phyloP scores from a whole-genome alignment of 2,797 vertebrate species.

The Sebastes umbrosus region DNA sequence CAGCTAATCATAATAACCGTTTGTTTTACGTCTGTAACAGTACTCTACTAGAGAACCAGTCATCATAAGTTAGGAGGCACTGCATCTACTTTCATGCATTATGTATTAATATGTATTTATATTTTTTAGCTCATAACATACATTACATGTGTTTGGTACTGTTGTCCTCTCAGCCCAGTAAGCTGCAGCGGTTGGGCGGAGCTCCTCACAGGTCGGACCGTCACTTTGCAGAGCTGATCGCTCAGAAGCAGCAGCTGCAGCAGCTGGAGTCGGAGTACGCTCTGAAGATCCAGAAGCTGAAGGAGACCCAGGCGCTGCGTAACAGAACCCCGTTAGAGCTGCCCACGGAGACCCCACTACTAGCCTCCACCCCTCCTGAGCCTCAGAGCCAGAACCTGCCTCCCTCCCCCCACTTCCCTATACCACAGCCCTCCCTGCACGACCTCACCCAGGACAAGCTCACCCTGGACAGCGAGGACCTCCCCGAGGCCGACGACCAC shows the following conservation, averaged over 20 bases:
- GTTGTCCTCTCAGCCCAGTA: constrained; percentile 78
- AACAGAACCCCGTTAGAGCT: constrained; percentile 68
- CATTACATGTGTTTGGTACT: too few species aligned
- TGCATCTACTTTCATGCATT: too few species aligned
- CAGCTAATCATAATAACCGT: too few species aligned
- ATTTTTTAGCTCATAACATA: too few species aligned
- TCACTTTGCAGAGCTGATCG: constrained; percentile 91
- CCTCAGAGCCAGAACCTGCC: constrained; percentile 65
- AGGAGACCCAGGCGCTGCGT: constrained; percentile 89
- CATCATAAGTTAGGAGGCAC: too few species aligned
- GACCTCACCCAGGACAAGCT: constrained; percentile 98
- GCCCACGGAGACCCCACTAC: neutral
- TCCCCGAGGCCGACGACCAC: constrained; percentile 83
- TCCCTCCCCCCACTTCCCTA: constrained; percentile 73
- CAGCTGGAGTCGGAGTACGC: constrained; percentile 95
- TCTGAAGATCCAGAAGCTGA: constrained; percentile 94
- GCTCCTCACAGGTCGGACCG: constrained; percentile 81
- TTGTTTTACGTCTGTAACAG: too few species aligned
- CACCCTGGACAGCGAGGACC: constrained; percentile 88
- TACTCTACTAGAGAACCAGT: too few species aligned
- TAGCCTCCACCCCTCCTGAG: constrained; percentile 68
- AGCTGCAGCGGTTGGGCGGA: constrained; percentile 85
- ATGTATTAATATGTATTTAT: too few species aligned
- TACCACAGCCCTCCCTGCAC: constrained; percentile 94
- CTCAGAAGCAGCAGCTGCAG: constrained; percentile 92